Evolutionary conservation across 2,113 vertebrate genomes (phyloP).

Genomic region (Zingel zingel): DNA sequence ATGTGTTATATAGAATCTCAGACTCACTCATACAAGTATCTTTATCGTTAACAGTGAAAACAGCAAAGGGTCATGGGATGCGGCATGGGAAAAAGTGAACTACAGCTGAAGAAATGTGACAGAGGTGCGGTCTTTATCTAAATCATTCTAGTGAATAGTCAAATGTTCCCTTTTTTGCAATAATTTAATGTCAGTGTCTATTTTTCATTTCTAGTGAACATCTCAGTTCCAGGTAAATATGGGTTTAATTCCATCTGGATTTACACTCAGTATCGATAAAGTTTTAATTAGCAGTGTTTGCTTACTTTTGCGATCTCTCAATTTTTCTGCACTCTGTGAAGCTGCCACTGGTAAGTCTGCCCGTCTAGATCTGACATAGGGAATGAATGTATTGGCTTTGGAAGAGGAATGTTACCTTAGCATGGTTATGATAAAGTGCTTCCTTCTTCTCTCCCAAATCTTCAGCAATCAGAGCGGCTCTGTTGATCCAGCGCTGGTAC

Average conservation of each 20-base stretch:
- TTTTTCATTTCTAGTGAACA: slow-evolving; percentile 53
- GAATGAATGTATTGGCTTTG: rapidly evolving
- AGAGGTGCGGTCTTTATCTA: slow-evolving; percentile 64
- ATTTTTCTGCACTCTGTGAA: slow-evolving; percentile 50
- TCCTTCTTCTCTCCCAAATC: background rate
- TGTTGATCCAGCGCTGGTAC: slow-evolving; percentile 95
- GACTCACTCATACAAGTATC: slow-evolving; percentile 16
- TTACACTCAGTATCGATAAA: background rate
- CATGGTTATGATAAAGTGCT: background rate
- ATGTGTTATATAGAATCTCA: background rate
- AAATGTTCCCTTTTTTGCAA: background rate
- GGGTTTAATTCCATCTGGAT: background rate
- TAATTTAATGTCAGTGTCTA: background rate
- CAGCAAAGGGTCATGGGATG: slow-evolving; percentile 83
- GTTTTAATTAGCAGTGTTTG: background rate
- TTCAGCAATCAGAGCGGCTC: slow-evolving; percentile 90
- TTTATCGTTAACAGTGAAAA: slow-evolving; percentile 52
- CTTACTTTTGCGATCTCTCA: slow-evolving; percentile 9
- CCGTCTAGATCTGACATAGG: background rate
- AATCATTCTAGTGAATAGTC: background rate
- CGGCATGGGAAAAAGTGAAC: slow-evolving; percentile 72
- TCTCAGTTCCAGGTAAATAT: slow-evolving; percentile 81
- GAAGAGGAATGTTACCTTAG: background rate
- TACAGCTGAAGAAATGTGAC: slow-evolving; percentile 67
- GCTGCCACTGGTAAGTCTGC: slow-evolving; percentile 81